Evolutionary conservation across 2,888 invertebrate species (phyloP).

Genomic region (Molorchus minor): DNA sequence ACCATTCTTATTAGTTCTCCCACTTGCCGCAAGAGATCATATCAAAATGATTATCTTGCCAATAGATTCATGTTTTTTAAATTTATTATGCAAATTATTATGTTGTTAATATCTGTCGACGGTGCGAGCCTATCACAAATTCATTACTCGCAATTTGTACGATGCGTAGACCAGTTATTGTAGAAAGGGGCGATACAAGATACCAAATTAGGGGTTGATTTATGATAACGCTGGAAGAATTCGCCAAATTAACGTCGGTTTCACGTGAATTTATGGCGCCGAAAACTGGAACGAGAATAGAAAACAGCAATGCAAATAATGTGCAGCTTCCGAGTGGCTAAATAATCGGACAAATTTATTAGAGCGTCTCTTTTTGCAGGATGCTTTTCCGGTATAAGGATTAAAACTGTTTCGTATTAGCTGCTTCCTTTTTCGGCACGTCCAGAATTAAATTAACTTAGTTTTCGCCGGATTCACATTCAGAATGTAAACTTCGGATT

Average conservation of each 20-base stretch:
- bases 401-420: neutral
- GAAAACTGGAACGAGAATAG: conserved; percentile 23
- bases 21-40: no score
- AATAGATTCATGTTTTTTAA: no score
- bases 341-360: conserved; percentile 27
- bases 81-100: no score
- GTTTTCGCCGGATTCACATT: neutral
- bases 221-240: conserved; percentile 27
- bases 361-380: neutral
- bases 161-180: conserved; percentile 6
- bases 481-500: neutral
- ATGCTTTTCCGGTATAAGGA: neutral
- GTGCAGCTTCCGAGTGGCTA: conserved; percentile 27
- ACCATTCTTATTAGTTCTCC: no score
- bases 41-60: no score
- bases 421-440: neutral
- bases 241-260: conserved; percentile 34
- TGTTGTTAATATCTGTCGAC: no score
- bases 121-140: no score
- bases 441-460: neutral
- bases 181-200: conserved; percentile 21
- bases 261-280: conserved; percentile 28
- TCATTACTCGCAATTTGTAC: no score
- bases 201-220: conserved; percentile 28
- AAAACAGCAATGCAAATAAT: conserved; percentile 26